Evolutionary conservation across 2,888 invertebrate species (phyloP), one percentile per base, ranked within the genome.

Genomic region (Synanthedon vespiformis): DNA sequence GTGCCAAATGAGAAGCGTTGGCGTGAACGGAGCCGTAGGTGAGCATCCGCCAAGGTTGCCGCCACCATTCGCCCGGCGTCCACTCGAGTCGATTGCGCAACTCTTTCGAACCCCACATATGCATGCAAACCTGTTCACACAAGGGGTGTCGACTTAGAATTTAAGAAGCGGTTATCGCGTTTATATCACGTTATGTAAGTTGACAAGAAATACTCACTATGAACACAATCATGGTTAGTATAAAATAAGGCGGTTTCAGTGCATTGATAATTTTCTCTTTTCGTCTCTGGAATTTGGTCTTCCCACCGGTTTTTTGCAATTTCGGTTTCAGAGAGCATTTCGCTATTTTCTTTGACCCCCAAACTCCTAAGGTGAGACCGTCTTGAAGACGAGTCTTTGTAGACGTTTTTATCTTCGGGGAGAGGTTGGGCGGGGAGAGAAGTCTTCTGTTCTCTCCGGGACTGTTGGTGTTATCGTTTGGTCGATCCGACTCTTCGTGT

Each of bases 11-110:
- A 50, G 91, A 88, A 65, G 89, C 87, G 77, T 91, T 92, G 53
- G 93, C 92, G 82, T 96, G 96, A 53, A 95, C 81, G 61, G 93
- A 86, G 88, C 93, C 93, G 77, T 96, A 96, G 48, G 93, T 91
- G 54, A 93, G 69, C 68, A 93, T 92, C 58, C 95, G 89, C 96
- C 95, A 96, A 34, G 92, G 86, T 75, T 94, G 89, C 49, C 84
- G 77, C 61, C 92, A 88, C 76, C 91, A 90, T 60, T 61, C 64
- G 10, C 61, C 66, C 40, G 84, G 83, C 11, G 70, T 61, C 83
- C 83, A 86, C 64, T 83, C 79, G 56, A 85, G 64, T 53, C 54
- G 56, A 47, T 61, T 58, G 40, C 70, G 73, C 58, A 70, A 50
- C 1, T 63, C 58, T 0, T 63, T 63, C 0, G 75, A 62, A 1